Percentiles rank a stretch among this genome's conserved stretches.
phyloP scores from a whole-genome alignment of 2,888 invertebrate genomes.

The Clunio marinus region DNA sequence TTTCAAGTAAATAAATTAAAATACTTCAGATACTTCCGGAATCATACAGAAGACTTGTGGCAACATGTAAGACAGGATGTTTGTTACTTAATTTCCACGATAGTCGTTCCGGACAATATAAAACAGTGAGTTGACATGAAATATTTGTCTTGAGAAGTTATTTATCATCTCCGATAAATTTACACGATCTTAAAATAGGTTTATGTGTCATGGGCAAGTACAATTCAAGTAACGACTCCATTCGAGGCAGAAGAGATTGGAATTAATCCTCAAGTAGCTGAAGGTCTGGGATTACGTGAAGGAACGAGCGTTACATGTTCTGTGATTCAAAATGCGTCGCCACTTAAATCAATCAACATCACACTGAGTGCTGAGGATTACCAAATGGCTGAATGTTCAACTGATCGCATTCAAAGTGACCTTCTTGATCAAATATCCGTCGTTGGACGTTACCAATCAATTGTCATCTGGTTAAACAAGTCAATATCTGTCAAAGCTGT shows the following conservation, averaged over 20 bases:
- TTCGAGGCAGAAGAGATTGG: slow-evolving; percentile 30
- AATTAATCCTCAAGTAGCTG: slow-evolving; percentile 18
- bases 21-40: slow-evolving; percentile 27
- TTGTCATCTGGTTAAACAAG: slow-evolving; percentile 72
- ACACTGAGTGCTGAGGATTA: slow-evolving; percentile 15
- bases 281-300: slow-evolving; percentile 10
- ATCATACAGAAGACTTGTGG: slow-evolving; percentile 17
- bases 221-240: slow-evolving; percentile 13
- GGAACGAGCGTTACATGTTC: slow-evolving; percentile 31
- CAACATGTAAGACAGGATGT: slow-evolving; percentile 29
- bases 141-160: too few relatives aligned
- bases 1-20: background rate
- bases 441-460: slow-evolving; percentile 43
- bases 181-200: background rate
- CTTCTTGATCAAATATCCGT: slow-evolving; percentile 25
- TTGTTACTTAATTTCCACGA: slow-evolving; percentile 13
- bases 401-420: slow-evolving; percentile 17
- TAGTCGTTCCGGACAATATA: slow-evolving; percentile 1
- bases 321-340: slow-evolving; percentile 31
- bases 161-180: background rate
- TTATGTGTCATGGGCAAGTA: slow-evolving; percentile 29
- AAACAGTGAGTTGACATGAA: slow-evolving; percentile 8
- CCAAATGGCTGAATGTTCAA: slow-evolving; percentile 29
- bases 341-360: slow-evolving; percentile 15
- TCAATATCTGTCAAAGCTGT: slow-evolving; percentile 27